Conservation (phyloP, 1,140 invertebrate species). For the Magallana gigas region DNA sequence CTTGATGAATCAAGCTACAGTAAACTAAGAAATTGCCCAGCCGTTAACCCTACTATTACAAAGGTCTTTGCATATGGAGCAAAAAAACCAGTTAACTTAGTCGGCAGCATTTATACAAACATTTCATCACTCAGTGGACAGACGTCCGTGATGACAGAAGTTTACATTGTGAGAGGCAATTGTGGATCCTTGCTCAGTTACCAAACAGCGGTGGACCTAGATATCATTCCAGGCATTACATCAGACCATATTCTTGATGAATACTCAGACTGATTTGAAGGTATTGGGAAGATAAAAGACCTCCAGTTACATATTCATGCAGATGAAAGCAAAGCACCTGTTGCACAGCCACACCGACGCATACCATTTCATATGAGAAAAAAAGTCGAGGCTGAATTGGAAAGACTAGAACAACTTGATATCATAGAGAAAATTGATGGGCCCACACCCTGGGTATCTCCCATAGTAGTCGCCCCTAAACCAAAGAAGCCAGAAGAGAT, state of each 20-base stretch:
- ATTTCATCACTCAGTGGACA: background rate
- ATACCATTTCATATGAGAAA: constrained; percentile 53
- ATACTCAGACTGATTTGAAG: constrained; percentile 47
- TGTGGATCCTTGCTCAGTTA: constrained; percentile 39
- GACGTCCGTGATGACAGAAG: background rate
- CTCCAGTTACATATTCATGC: constrained; percentile 58
- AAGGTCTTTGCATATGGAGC: constrained; percentile 41
- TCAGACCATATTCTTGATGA: background rate
- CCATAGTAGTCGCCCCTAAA: constrained; percentile 50
- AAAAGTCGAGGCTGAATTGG: constrained; percentile 49
- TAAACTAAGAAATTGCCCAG: background rate
- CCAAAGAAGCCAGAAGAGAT: constrained; percentile 50
- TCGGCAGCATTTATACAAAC: background rate
- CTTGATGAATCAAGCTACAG: constrained; percentile 15
- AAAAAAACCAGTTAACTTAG: background rate
- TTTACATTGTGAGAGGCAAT: constrained; percentile 36
- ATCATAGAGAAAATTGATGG: constrained; percentile 53
- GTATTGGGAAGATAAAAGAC: constrained; percentile 60
- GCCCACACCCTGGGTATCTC: constrained; percentile 51
- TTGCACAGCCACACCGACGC: constrained; percentile 45
- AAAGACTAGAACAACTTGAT: constrained; percentile 42
- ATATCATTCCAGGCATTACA: background rate
- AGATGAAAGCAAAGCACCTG: constrained; percentile 50
- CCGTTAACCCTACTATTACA: constrained; percentile 3
- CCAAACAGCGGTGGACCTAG: constrained; percentile 39